phyloP scores from a whole-genome alignment of 2,888 invertebrate species.

The Dynastes maya region DNA sequence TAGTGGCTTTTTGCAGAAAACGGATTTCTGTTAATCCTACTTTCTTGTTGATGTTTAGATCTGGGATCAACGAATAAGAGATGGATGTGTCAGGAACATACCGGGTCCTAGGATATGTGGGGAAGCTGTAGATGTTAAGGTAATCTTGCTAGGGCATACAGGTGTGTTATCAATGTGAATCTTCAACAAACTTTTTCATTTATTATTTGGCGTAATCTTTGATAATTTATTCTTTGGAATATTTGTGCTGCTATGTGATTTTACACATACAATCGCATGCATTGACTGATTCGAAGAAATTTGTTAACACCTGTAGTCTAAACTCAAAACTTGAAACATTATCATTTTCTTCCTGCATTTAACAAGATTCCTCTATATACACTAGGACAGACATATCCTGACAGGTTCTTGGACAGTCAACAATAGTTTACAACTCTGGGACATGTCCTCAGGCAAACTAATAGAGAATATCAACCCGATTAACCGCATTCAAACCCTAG shows the following conservation, averaged over 20 bases:
- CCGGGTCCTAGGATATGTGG: conserved; percentile 75
- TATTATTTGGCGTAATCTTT: no score
- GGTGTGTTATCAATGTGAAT: no score
- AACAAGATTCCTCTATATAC: conserved; percentile 53
- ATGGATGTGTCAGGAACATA: conserved; percentile 73
- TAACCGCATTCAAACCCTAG: conserved; percentile 72
- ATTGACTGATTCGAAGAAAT: no score
- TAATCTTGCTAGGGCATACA: conserved; percentile 56
- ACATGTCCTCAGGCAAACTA: conserved; percentile 71
- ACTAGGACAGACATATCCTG: conserved; percentile 63
- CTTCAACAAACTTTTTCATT: no score
- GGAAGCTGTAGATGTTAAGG: conserved; percentile 74
- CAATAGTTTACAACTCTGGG: conserved; percentile 74
- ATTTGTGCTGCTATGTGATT: no score
- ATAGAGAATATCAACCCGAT: conserved; percentile 70
- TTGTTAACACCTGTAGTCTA: no score
- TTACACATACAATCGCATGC: no score
- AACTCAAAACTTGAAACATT: no score
- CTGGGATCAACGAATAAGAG: conserved; percentile 73
- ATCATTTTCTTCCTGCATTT: background rate
- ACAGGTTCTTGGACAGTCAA: conserved; percentile 75
- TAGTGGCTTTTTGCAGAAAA: no score
- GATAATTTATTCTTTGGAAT: no score
- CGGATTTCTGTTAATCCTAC: background rate
- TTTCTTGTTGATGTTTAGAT: conserved; percentile 64